Evolutionary conservation across 2,113 vertebrate genomes (phyloP), one percentile per base, ranked within the genome.

Genomic region (Anhinga rufa): DNA sequence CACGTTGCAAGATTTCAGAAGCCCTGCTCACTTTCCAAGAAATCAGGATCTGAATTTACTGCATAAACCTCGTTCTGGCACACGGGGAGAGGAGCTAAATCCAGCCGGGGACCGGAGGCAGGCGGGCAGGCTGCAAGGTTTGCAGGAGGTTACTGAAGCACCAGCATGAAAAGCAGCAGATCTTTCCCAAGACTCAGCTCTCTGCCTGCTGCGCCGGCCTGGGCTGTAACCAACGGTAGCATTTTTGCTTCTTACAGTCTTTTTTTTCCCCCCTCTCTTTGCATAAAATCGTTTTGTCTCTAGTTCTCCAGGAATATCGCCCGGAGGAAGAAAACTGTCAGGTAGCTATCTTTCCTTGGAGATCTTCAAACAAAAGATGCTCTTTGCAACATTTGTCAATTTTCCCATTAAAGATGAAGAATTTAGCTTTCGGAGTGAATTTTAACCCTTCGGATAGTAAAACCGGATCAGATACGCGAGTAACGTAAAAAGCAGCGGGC

Each of bases 401-500:
- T 64, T 51, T 70, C 55, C 82, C 75, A 22, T 69, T 60, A 26
- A 58, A 82, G 36, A 51, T 5, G 76, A 80, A 48, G 81, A 48
- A 46, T 65, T 28, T 9, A 14, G 76, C 24, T 58, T 69, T 28
- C 18, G 0, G 34, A 46, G 32, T 4, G 68, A 17, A 18, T 89
- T 49, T 79, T 49, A 85, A 81, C 87, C 76, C 69, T 52, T 79
- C 0, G 34, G 8, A 4, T 2, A 6, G 28, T 5, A 14, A 28
- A 49, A 28, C 12, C 1, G 29, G 36, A 29, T 42, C 1, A 38
- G 60, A 36, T 8, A 44, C 2, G 7, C 6, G 1, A 26, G 26
- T 2, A 7, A 5, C 3, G 9, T 11, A 31, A 32, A n/a, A n/a
- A 36, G 38, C 17, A 7, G 25, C 1, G 4, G 28, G 15, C 17